Evolutionary conservation across 2,888 invertebrate genomes (phyloP).

Genomic region (Drosophila buzzatii): DNA sequence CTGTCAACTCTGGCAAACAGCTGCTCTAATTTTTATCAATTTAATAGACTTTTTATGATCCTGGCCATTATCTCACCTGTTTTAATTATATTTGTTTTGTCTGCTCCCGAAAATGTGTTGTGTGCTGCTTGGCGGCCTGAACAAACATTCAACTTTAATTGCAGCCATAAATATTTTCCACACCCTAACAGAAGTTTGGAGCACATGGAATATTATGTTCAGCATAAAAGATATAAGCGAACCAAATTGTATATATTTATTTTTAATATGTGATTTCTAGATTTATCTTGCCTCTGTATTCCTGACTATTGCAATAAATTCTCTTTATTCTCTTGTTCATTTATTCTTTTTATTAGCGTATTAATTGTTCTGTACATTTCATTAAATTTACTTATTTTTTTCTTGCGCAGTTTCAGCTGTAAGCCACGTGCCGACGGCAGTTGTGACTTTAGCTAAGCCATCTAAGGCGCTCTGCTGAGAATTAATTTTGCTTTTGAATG

Average conservation of each 20-base stretch:
- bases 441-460: constrained; percentile 43
- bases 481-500: constrained; percentile 72
- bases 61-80: constrained; percentile 41
- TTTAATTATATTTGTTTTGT: constrained; percentile 68
- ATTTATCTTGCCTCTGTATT: too few species aligned
- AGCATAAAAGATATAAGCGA: background rate
- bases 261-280: background rate
- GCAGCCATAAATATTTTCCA: constrained; percentile 58
- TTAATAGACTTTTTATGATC: constrained; percentile 43
- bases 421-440: constrained; percentile 67
- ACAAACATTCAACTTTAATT: constrained; percentile 67
- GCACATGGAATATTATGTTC: background rate
- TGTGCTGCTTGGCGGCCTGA: constrained; percentile 53
- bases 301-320: background rate
- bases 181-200: constrained; percentile 15
- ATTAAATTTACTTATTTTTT: background rate
- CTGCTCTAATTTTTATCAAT: constrained; percentile 48
- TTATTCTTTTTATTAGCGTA: constrained; percentile 19
- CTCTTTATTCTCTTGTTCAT: background rate
- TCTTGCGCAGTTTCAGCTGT: constrained; percentile 31
- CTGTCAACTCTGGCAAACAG: constrained; percentile 27
- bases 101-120: constrained; percentile 62
- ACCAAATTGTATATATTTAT: background rate
- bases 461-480: constrained; percentile 38
- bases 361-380: constrained; percentile 1